Conservation (phyloP, 2,113 vertebrate genomes). For the Sarotherodon lohbergeri region DNA sequence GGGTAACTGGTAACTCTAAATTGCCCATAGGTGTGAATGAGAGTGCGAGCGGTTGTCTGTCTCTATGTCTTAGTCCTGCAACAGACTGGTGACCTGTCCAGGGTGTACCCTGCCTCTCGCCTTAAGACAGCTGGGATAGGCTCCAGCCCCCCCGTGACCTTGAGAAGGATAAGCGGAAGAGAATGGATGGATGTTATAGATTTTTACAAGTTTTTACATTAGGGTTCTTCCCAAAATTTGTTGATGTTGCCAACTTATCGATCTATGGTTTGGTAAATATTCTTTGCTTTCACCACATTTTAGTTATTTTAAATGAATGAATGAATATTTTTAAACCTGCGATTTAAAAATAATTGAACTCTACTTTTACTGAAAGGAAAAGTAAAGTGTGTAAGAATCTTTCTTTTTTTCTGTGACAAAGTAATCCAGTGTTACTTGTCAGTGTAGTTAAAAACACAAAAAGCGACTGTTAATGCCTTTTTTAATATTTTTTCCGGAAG, state of each 20-base stretch:
- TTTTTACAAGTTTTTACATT: neutral
- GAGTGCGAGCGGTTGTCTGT: too few relatives aligned
- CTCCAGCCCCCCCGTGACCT: too few relatives aligned
- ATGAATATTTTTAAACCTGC: neutral
- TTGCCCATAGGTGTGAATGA: neutral
- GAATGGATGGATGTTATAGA: neutral
- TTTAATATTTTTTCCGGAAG: accelerated
- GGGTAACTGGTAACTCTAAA: neutral
- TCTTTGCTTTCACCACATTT: neutral
- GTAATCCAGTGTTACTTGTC: neutral
- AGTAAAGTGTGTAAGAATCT: neutral
- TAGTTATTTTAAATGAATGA: neutral
- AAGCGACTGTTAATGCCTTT: neutral
- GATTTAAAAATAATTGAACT: accelerated
- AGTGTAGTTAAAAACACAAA: neutral
- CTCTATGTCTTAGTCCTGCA: too few relatives aligned
- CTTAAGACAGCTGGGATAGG: too few relatives aligned
- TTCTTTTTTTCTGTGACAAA: neutral
- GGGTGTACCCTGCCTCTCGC: too few relatives aligned
- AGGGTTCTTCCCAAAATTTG: neutral
- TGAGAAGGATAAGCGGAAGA: neutral
- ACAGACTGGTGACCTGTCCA: too few relatives aligned
- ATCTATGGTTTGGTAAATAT: neutral
- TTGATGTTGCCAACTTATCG: neutral
- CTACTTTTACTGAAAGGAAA: neutral